Evolutionary conservation across 2,113 vertebrate species (phyloP), one percentile per base, ranked within the genome.

Genomic region (Bos indicus): DNA sequence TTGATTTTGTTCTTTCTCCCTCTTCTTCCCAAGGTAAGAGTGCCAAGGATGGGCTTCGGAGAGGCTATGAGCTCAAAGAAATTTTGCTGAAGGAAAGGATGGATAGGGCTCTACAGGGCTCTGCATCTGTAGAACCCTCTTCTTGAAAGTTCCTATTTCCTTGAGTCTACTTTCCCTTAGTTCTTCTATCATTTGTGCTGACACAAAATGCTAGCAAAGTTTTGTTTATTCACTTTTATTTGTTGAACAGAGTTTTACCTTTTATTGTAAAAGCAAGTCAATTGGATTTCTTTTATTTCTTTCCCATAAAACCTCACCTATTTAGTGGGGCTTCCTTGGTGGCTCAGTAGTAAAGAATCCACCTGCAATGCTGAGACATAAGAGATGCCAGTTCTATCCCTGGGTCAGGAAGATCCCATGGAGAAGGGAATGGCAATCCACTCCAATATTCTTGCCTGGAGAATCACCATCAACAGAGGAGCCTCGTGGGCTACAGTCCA

Each of bases 151-250:
- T 78, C 51, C 28, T 7, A 48, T 93, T 94, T 85, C 80, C 92
- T 59, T 85, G 36, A 88, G 30, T 71, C 62, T 85, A 64, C 30
- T 64, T 96, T 87, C 33, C 6, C 4, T 77, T 67, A 67, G 48
- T 67, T 43, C 30, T 3, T 85, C 23, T 92, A 57, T 81, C 40
- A 78, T 48, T 90, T 90, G 89, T 92, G 90, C 90, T 57, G 40
- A 56, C 48, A 92, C 28, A 80, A 74, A 78, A 87, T 90, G 40
- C 82, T 83, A 96, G 43, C 81, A 85, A 97, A 92, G 26, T 92
- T 92, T 77, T 51, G 71, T 87, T 95, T 77, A n/a, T 78, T 93
- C 25, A 43, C 11, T 86, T 97, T 97, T 60, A 82, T 91, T 87
- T 94, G 28, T 60, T 67, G 17, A 59, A 78, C 17, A 62, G 60